Evolutionary conservation across 2,888 invertebrate species (phyloP), one percentile per base, ranked within the genome.

Genomic region (Dyspetes luteomarginatus): DNA sequence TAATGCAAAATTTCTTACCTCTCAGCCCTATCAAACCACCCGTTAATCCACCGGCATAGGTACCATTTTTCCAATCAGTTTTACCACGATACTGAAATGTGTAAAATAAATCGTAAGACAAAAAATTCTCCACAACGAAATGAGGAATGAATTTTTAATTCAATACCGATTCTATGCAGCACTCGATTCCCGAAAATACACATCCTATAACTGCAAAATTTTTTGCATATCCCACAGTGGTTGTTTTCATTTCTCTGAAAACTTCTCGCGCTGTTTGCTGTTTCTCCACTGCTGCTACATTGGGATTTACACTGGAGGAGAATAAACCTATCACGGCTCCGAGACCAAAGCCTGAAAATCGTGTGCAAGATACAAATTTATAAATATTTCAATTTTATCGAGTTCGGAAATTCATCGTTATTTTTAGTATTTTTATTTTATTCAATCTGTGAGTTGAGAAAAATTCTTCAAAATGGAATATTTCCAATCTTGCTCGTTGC

Each of bases 131-230:
- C 48, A 30, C 48, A 36, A 60, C n/a, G 50, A 68, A 30, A 68
- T 55, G 22, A 41, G 41, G 48, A 48, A 71, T 28, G 50, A 72
- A 74, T 79, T 22, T 19, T 24, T 5, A 43, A 76, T 43, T 67
- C 91, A 93, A 92, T 92, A 98, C 98, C 48, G 96, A 95, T 94
- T 99, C 99, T 88, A 99, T 96, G 22, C 96, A 94, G 91, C 99
- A 99, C 93, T 99, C 99, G 7, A 98, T 96, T 0, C 95, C 97
- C 4, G 99, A 96, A 93, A 99, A 99, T 83, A 99, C 95, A 4
- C 96, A 95, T 74, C 99, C 99, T 85, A 99, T 95, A 52, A 99
- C 94, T 0, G 99, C 99, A 94, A 99, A 99, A 92, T 99, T 99
- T 92, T 99, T 99, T 0, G 97, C 99, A 92, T 99, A 98, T 73